Percentiles rank a stretch among this genome's conserved stretches.
Evolutionary conservation across 1,140 invertebrate species (phyloP).

Genomic region (Diabrotica undecimpunctata): DNA sequence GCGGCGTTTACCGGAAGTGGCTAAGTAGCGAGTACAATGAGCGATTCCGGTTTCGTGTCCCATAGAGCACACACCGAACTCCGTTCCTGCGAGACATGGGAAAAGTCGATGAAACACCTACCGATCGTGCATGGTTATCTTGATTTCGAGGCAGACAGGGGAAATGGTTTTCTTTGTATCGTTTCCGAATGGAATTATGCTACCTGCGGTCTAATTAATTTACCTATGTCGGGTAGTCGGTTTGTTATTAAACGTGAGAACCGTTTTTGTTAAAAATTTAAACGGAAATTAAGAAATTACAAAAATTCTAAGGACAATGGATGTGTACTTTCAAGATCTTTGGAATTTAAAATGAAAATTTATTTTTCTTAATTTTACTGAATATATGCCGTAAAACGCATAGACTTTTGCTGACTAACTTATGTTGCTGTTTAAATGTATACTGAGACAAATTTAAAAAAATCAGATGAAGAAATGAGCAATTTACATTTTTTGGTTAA

Average conservation of each 20-base stretch:
- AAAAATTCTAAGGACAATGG: too few species aligned
- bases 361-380: too few species aligned
- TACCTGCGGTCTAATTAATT: conserved; percentile 3
- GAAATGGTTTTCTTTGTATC: conserved; percentile 12
- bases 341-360: too few species aligned
- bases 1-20: conserved; percentile 40
- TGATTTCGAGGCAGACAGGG: conserved; percentile 4
- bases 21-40: conserved; percentile 45
- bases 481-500: too few species aligned
- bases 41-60: conserved; percentile 44
- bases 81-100: conserved; percentile 31
- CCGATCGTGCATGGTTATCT: conserved; percentile 19
- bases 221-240: background rate
- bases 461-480: too few species aligned
- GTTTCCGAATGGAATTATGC: conserved; percentile 6
- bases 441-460: too few species aligned
- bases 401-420: too few species aligned
- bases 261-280: background rate
- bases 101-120: conserved; percentile 29
- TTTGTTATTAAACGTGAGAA: background rate
- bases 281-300: background rate
- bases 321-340: too few species aligned
- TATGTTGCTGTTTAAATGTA: too few species aligned
- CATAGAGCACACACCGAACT: conserved; percentile 31
- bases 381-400: too few species aligned